A percentile compares a stretch with the other conserved stretches of the same genome.
Evolutionary conservation across 2,888 invertebrate species (phyloP).

Genomic region (Amblyjoppa fuscipennis): DNA sequence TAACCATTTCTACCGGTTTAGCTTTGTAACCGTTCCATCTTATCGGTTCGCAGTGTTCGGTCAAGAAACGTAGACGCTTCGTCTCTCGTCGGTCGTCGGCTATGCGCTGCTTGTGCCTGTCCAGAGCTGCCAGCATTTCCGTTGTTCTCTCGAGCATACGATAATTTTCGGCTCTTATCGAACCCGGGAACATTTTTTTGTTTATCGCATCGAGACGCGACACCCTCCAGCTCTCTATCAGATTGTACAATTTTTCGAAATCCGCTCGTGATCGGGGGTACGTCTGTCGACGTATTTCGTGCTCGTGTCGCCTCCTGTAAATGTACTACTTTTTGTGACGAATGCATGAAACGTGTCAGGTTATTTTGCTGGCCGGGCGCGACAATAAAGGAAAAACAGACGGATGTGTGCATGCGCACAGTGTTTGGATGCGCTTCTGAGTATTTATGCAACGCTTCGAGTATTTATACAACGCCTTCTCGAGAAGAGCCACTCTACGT

Average conservation of each 20-base stretch:
- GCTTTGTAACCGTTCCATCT: slow-evolving; percentile 92
- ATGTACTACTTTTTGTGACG: not conserved
- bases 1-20: slow-evolving; percentile 91
- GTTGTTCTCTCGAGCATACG: slow-evolving; percentile 91
- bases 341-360: too few species aligned
- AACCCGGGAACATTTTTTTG: slow-evolving; percentile 88
- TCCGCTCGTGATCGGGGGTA: slow-evolving; percentile 90
- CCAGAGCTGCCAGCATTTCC: slow-evolving; percentile 89
- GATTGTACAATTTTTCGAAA: slow-evolving; percentile 91
- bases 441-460: too few species aligned
- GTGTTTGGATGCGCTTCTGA: too few species aligned
- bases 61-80: slow-evolving; percentile 88
- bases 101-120: slow-evolving; percentile 88
- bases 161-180: slow-evolving; percentile 90
- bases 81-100: slow-evolving; percentile 88
- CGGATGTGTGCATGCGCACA: too few species aligned
- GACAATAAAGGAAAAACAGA: too few species aligned
- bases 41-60: slow-evolving; percentile 90
- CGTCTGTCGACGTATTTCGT: slow-evolving; percentile 89
- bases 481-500: too few species aligned
- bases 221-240: slow-evolving; percentile 90
- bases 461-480: too few species aligned
- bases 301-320: slow-evolving; percentile 85
- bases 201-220: slow-evolving; percentile 89
- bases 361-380: too few species aligned